Conservation (phyloP, 2,888 invertebrate species). For the Aromia moschata region DNA sequence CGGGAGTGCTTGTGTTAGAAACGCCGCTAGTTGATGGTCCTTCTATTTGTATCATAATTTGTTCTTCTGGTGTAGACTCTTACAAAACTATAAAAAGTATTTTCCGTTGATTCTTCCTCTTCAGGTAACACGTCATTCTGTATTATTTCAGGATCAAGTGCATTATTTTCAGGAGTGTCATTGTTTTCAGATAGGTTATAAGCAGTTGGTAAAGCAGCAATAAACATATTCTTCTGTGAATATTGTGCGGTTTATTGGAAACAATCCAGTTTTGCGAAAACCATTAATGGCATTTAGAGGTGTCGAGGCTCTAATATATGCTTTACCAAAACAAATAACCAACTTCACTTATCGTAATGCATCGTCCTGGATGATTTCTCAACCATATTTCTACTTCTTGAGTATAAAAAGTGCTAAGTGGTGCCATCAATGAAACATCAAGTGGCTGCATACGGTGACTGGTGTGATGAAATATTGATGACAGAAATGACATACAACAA, state of each 20-base stretch:
- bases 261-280: slow-evolving; percentile 41
- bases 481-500: no score
- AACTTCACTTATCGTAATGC: no score
- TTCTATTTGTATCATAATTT: no score
- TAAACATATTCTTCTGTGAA: slow-evolving; percentile 13
- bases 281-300: slow-evolving; percentile 46
- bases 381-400: slow-evolving; percentile 36
- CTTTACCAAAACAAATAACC: slow-evolving; percentile 36
- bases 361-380: slow-evolving; percentile 45
- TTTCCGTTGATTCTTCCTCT: not conserved
- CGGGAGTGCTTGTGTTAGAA: slow-evolving; percentile 12
- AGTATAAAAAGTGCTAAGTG: slow-evolving; percentile 13
- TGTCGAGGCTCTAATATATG: no score
- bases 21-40: no score
- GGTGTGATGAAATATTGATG: no score
- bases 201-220: slow-evolving; percentile 3
- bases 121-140: not conserved
- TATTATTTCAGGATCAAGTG: not conserved
- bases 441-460: slow-evolving; percentile 34
- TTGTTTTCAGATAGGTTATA: not conserved
- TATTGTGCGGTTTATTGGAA: slow-evolving; percentile 13
- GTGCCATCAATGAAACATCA: slow-evolving; percentile 42
- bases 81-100: not conserved
- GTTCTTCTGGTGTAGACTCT: not conserved
- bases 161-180: slow-evolving; percentile 9